Evolutionary conservation across 2,797 vertebrate genomes (phyloP), one percentile per base, ranked within the genome.

Genomic region (Acomys russatus): DNA sequence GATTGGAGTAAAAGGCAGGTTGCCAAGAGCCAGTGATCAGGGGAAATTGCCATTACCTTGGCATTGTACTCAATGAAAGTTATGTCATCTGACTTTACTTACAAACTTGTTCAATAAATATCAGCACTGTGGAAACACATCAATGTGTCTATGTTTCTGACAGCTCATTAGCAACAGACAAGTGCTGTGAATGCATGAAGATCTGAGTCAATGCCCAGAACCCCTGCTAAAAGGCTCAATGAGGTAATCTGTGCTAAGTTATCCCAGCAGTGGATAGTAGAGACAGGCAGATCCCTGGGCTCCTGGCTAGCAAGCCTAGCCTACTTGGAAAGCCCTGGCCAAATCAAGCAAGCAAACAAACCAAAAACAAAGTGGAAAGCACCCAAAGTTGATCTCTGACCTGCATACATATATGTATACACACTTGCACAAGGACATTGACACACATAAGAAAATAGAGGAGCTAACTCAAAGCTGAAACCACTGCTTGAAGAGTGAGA

Each of bases 391-490:
- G 35, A 63, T 4, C 25, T 38, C 79, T 82, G n/a, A 38, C 14
- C 6, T 44, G 38, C 25, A 44, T 14, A 44, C 59, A n/a, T 14
- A n/a, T n/a, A 83, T 28, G 78, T 7, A 20, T 18, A 44, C 22
- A 63, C 61, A 64, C 28, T 9, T 44, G 25, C 38, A 49, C 33
- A 80, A 73, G 78, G 78, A 23, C 33, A 80, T 14, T 35, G 30
- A 59, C 18, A 44, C 25, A 66, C 82, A 66, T 30, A 64, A 64
- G 20, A 66, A 96, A 89, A 94, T 38, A 91, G 71, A 76, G 83
- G 73, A 90, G 10, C 38, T 64, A 85, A 85, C 33, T 83, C 54
- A 80, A 86, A 94, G 95, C 33, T 80, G 88, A 86, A 95, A 87
- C 6, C 68, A 73, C 6, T 83, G 23, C 74, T 78, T 73, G 23